These are phyloP conservation scores for Andrena camellia DNA, from an alignment of 2,888 invertebrate genomes.

Conservation along the genomic window DNA sequence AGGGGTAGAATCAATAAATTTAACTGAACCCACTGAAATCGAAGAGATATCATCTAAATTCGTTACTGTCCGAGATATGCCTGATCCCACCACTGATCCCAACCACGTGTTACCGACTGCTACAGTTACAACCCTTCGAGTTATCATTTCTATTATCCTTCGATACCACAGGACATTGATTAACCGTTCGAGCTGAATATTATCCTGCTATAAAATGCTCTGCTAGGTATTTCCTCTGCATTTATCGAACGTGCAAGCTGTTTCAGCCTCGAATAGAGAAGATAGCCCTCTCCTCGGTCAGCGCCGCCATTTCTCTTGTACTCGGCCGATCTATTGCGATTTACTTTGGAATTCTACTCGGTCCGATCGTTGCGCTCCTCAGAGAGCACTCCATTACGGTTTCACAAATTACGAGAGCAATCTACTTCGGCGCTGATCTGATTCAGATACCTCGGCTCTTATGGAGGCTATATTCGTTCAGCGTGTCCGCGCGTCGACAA, in stretches of 20 bases:
- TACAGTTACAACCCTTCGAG: neutral
- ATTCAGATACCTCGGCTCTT: constrained; percentile 1
- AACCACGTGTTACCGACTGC: neutral
- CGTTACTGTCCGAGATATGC: neutral
- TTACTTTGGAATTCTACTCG: constrained; percentile 20
- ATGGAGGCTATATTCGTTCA: neutral
- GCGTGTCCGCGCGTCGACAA: neutral
- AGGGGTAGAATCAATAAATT: too few relatives aligned
- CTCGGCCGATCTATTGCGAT: neutral
- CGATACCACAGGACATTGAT: neutral
- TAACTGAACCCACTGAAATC: too few relatives aligned
- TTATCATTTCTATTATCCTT: neutral
- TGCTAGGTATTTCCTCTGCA: neutral
- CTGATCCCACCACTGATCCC: constrained; percentile 32
- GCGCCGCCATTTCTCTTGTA: constrained; percentile 7
- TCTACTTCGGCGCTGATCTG: constrained; percentile 12
- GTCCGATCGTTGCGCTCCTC: constrained; percentile 17
- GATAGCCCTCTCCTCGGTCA: constrained; percentile 38
- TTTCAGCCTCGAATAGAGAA: neutral
- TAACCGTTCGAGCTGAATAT: neutral
- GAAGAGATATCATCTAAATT: neutral
- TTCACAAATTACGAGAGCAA: constrained; percentile 19
- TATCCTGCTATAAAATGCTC: neutral
- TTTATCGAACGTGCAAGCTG: neutral
- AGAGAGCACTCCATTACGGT: constrained; percentile 52